A percentile compares a stretch with the other conserved stretches of the same genome.
phyloP scores from a whole-genome alignment of 2,113 vertebrate species.

The Elgaria multicarinata region DNA sequence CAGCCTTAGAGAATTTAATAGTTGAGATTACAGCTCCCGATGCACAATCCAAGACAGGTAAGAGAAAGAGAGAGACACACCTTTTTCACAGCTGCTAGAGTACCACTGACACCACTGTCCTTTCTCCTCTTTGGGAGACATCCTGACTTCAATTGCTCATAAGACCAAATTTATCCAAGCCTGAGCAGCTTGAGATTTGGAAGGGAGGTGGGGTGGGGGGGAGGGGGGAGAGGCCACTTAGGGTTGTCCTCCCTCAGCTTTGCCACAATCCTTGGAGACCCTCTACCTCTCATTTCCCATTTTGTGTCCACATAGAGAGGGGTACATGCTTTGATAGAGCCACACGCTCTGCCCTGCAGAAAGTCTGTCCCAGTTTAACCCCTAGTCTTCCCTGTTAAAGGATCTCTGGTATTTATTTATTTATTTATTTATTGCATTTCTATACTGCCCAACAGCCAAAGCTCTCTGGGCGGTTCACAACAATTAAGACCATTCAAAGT shows the following conservation, averaged over 20 bases:
- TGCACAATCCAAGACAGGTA: constrained; percentile 82
- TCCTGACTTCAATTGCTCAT: neutral
- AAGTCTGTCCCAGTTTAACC: too few species aligned
- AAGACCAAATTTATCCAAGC: neutral
- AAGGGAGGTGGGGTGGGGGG: neutral
- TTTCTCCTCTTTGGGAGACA: neutral
- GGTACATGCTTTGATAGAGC: neutral
- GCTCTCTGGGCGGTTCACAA: too few species aligned
- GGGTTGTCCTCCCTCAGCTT: neutral
- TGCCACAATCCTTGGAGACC: neutral
- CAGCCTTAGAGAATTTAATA: constrained; percentile 91
- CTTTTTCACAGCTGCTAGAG: neutral
- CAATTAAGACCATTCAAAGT: too few species aligned
- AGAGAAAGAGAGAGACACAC: neutral
- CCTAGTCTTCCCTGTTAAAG: neutral
- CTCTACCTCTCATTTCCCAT: neutral
- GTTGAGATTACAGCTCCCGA: constrained; percentile 89
- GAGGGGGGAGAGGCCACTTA: neutral
- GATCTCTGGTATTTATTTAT: neutral
- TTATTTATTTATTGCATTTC: too few species aligned
- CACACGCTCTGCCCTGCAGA: too few species aligned
- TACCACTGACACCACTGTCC: neutral
- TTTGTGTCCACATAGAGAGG: neutral
- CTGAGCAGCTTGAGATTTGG: neutral
- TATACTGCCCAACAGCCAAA: too few species aligned